Percentiles rank a stretch among this genome's conserved stretches.
Conservation (phyloP, 1,140 invertebrate species). For the Campoletis sonorensis region DNA sequence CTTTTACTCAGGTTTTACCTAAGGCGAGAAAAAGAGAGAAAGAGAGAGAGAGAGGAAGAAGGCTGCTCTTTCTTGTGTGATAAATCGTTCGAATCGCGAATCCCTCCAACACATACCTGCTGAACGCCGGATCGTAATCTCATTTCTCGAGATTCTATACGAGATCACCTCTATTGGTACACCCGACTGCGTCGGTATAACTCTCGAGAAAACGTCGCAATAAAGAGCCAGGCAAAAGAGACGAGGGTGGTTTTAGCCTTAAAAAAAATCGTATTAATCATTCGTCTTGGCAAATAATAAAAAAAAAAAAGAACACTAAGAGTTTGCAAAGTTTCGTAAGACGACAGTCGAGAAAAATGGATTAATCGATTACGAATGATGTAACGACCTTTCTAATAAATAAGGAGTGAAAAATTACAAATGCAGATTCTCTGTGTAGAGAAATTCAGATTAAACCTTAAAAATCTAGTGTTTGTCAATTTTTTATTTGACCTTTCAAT, state of each 20-base stretch:
- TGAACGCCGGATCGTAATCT: conserved; percentile 9
- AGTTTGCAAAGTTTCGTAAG: neutral
- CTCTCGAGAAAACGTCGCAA: neutral
- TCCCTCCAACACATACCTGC: conserved; percentile 16
- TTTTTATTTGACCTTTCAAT: no score
- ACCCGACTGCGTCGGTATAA: neutral
- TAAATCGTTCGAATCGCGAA: conserved; percentile 48
- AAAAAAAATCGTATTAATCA: conserved; percentile 6
- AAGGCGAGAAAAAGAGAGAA: neutral
- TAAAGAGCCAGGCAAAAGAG: conserved; percentile 4
- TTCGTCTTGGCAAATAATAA: neutral
- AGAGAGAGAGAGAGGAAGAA: conserved; percentile 20
- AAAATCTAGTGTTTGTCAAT: no score
- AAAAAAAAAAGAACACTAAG: neutral
- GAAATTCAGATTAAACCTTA: no score
- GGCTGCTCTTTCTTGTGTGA: conserved; percentile 29
- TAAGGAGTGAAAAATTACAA: neutral
- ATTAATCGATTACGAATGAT: neutral
- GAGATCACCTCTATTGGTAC: neutral
- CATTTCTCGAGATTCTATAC: conserved; percentile 16
- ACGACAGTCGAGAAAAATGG: neutral
- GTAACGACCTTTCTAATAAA: neutral
- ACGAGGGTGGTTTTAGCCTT: neutral
- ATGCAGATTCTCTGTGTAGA: no score
- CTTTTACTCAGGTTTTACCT: conserved; percentile 49